phyloP scores from a whole-genome alignment of 2,113 vertebrate genomes.

The Elephantulus edwardii region DNA sequence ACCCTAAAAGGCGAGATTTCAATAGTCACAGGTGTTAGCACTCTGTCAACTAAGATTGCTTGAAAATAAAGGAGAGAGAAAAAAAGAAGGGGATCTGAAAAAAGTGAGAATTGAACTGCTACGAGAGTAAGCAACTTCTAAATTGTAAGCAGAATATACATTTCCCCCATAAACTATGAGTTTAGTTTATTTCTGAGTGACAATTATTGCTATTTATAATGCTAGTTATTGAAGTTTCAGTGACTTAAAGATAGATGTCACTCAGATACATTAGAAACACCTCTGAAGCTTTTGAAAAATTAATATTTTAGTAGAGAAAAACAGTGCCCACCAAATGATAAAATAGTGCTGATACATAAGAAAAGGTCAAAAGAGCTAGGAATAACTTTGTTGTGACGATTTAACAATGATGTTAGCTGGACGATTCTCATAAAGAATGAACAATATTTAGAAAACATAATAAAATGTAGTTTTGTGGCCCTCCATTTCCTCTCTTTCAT shows the following conservation, averaged over 20 bases:
- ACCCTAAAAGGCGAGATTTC: neutral
- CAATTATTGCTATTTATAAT: neutral
- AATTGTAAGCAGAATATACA: neutral
- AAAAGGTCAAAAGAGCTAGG: neutral
- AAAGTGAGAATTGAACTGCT: neutral
- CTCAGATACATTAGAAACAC: neutral
- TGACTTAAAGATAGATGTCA: constrained; percentile 6
- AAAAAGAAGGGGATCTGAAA: neutral
- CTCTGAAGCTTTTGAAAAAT: constrained; percentile 9
- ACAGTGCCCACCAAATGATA: neutral
- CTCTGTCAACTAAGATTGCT: constrained; percentile 4
- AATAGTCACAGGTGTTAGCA: neutral
- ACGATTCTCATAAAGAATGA: neutral
- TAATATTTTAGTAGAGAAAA: neutral
- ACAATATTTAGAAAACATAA: neutral
- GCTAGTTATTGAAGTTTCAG: neutral
- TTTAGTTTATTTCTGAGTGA: constrained; percentile 37
- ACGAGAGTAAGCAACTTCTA: neutral
- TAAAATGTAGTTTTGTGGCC: neutral
- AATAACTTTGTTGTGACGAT: neutral
- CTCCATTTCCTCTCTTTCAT: neutral
- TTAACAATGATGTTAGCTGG: neutral
- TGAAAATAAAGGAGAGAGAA: constrained; percentile 28
- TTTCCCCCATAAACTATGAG: neutral
- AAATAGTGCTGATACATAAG: neutral